These are phyloP conservation scores for Muntiacus reevesi DNA, from an alignment of 2,113 vertebrate genomes.

Conservation along the genomic window DNA sequence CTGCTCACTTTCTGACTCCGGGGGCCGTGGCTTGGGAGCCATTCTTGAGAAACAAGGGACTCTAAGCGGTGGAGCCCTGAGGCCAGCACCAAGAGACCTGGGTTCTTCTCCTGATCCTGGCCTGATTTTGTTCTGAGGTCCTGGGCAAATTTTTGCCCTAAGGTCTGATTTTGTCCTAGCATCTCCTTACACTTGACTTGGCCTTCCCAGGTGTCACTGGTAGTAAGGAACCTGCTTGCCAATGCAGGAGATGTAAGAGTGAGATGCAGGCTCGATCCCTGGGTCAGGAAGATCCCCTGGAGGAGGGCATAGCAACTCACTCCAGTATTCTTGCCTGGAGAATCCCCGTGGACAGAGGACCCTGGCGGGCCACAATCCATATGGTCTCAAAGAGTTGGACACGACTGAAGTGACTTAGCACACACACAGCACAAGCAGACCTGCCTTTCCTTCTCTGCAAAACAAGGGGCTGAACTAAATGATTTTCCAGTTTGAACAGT, in stretches of 20 bases:
- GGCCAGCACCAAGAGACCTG: background rate
- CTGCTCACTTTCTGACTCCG: background rate
- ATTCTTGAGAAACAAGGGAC: background rate
- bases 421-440: background rate
- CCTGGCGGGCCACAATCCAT: background rate
- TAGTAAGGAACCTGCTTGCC: background rate
- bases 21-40: background rate
- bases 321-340: background rate
- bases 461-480: background rate
- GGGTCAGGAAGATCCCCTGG: background rate
- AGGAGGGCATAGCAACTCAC: background rate
- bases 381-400: background rate
- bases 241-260: background rate
- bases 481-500: background rate
- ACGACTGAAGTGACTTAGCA: background rate
- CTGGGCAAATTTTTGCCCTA: background rate
- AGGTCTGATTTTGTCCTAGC: background rate
- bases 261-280: background rate
- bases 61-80: background rate
- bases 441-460: background rate
- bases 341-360: background rate
- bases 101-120: background rate
- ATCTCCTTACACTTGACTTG: background rate
- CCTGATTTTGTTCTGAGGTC: background rate
- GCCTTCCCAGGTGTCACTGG: background rate